Evolutionary conservation across 2,888 invertebrate species (phyloP).

Genomic region (Nephrotoma appendiculata): DNA sequence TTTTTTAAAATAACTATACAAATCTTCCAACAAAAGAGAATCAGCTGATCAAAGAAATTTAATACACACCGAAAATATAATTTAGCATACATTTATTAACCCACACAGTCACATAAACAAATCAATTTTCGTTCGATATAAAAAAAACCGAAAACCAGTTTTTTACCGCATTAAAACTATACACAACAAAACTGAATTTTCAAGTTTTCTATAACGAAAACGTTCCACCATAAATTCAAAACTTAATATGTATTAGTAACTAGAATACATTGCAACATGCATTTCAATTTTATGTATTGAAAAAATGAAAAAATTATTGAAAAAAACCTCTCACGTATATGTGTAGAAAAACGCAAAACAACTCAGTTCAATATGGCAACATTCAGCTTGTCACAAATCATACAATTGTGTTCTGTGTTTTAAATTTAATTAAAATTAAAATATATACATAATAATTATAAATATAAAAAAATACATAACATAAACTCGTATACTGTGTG

Average conservation of each 20-base stretch:
- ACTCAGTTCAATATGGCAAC: neutral
- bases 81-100: neutral
- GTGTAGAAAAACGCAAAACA: neutral
- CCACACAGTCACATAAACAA: neutral
- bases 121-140: neutral
- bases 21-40: neutral
- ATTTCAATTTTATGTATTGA: neutral
- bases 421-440: neutral
- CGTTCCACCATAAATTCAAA: neutral
- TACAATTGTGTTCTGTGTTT: neutral
- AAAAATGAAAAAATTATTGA: neutral
- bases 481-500: neutral
- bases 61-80: neutral
- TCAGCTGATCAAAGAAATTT: neutral
- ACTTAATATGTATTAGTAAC: neutral
- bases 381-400: neutral
- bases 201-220: neutral
- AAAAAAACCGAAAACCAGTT: neutral
- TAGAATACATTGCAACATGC: neutral
- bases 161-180: neutral
- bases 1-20: too few species aligned
- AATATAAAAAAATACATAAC: neutral
- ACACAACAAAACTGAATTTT: neutral
- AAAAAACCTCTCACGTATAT: neutral
- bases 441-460: neutral